A percentile compares a stretch with the other conserved stretches of the same genome.
Conservation (phyloP, 2,888 invertebrate genomes). For the Phymatocera aterrima region DNA sequence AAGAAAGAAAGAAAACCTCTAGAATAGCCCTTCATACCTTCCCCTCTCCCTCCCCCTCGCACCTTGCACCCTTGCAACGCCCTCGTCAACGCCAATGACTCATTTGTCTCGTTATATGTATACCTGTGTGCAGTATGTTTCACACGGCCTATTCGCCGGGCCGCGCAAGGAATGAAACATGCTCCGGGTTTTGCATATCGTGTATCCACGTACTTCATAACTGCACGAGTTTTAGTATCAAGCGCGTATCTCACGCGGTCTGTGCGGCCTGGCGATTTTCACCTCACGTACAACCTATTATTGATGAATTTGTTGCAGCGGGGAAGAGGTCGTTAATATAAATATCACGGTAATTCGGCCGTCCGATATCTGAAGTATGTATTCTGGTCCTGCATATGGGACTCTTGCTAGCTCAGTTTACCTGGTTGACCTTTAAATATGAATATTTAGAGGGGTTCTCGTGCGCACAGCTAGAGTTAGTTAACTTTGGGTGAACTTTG, state of each 20-base stretch:
- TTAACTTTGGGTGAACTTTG: conserved; percentile 14
- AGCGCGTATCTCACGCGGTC: neutral
- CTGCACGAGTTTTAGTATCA: neutral
- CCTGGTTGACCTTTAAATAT: conserved; percentile 23
- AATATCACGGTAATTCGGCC: neutral
- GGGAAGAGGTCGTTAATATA: neutral
- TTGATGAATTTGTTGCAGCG: neutral
- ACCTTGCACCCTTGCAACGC: conserved; percentile 35
- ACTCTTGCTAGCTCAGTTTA: neutral
- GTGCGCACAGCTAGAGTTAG: neutral
- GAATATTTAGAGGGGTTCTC: conserved; percentile 30
- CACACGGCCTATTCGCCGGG: too few species aligned
- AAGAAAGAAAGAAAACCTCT: conserved; percentile 54
- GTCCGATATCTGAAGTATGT: neutral
- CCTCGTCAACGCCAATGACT: conserved; percentile 14
- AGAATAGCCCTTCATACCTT: conserved; percentile 35
- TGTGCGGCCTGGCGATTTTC: neutral
- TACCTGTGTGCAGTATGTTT: too few species aligned
- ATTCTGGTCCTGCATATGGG: neutral
- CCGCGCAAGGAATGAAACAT: too few species aligned
- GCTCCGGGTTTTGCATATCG: neutral
- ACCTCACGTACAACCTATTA: neutral
- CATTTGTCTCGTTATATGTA: neutral
- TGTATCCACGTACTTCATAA: neutral
- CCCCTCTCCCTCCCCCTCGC: conserved; percentile 18